Conservation (phyloP, 2,797 vertebrate species). For the Melanotaenia trifasciata region DNA sequence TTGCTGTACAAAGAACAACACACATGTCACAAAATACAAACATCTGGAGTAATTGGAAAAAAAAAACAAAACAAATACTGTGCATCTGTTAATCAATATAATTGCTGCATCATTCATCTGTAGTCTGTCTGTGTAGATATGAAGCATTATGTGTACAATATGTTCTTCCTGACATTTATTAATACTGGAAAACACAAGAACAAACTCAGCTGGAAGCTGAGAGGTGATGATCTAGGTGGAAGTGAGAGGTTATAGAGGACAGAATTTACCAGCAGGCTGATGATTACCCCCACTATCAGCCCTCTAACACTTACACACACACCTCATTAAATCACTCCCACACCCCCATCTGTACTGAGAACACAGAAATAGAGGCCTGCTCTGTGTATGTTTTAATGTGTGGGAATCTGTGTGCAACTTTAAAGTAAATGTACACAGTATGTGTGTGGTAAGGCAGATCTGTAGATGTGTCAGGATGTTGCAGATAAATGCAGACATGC, state of each 20-base stretch:
- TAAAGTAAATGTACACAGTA: neutral
- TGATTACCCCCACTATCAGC: slow-evolving; percentile 59
- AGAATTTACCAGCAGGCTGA: slow-evolving; percentile 67
- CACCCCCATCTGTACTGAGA: slow-evolving; percentile 63
- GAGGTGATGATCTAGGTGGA: slow-evolving; percentile 68
- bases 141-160: slow-evolving; percentile 8
- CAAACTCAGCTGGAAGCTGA: slow-evolving; percentile 55
- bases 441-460: neutral
- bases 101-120: neutral
- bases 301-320: slow-evolving; percentile 49
- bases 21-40: slow-evolving; percentile 3
- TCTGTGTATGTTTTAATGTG: slow-evolving; percentile 2
- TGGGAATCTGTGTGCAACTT: slow-evolving; percentile 15
- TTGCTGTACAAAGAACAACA: neutral
- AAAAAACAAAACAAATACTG: neutral
- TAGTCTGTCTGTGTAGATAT: neutral
- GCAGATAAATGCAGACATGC: neutral
- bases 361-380: slow-evolving; percentile 28
- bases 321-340: slow-evolving; percentile 65
- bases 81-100: neutral
- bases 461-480: neutral
- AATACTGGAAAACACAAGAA: slow-evolving; percentile 57
- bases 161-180: slow-evolving; percentile 44
- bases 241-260: slow-evolving; percentile 63
- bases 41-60: neutral